Conservation (phyloP, 2,888 invertebrate species). For the Euzophera pinguis region DNA sequence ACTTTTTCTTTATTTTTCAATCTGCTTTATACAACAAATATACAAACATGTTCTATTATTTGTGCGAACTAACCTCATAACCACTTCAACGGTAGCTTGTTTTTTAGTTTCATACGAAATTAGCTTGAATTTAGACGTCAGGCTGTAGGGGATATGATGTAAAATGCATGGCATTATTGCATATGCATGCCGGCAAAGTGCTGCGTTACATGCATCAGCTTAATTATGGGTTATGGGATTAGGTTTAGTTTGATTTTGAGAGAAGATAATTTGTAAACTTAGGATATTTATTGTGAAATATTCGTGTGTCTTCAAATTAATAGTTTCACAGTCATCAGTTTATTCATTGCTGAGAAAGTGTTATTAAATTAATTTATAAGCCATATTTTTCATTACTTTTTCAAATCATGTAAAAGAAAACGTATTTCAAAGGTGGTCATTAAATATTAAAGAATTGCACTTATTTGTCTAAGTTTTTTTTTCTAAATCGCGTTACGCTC, state of each 20-base stretch:
- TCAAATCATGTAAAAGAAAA: no score
- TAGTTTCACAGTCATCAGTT: no score
- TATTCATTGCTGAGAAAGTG: no score
- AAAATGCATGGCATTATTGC: conserved; percentile 1
- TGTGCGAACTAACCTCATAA: conserved; percentile 20
- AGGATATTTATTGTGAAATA: no score
- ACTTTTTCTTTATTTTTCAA: neutral
- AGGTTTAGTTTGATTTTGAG: neutral
- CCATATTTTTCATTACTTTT: no score
- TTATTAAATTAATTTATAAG: no score
- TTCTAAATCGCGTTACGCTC: no score
- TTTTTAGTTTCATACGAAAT: conserved; percentile 10
- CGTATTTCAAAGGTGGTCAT: no score
- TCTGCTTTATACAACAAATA: conserved; percentile 3
- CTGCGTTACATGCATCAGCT: neutral
- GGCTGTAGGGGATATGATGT: neutral
- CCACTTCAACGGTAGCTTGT: conserved; percentile 12
- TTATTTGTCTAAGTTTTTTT: no score
- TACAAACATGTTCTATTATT: conserved; percentile 38
- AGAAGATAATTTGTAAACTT: no score
- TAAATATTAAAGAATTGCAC: no score
- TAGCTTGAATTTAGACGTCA: conserved; percentile 3
- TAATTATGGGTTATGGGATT: neutral
- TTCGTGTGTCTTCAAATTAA: no score
- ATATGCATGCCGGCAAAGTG: conserved; percentile 1